Base-by-base conservation (phyloP, 2,888 invertebrate species). In the Hemicrepidius hirtus region DNA sequence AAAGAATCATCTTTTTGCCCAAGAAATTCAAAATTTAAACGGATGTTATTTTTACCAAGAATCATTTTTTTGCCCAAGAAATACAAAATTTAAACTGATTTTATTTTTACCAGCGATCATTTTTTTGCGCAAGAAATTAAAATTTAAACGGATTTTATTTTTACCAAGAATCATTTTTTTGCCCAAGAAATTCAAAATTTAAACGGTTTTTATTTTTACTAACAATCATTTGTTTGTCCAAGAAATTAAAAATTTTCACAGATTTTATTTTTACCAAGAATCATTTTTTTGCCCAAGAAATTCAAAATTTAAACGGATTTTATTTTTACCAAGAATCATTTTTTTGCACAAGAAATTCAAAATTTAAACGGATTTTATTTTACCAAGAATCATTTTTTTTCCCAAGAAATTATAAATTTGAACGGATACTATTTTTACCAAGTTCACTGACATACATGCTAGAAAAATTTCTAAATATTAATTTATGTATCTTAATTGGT, bases 401-500 rank as follows among this genome's bases (percentile, higher is more conserved):
- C n/a, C n/a, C n/a, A 46, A 18, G 9, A 18, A 18, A 20, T 46
- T 18, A 10, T 18, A 32, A 32, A 32, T 32, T 32, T 32, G 32
- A 32, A 16, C 46, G 20, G 16, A 46, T 46, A 18, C 10, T 40
- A 13, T 40, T 40, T 13, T n/a, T 40, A n/a, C 1, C 28, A 53
- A 28, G 32, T 53, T 53, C 53, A 53, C n/a, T 24, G 28, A 53
- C 28, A 28, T 6, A 28, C 53, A 53, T 13, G 53, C 28, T 24
- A 5, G 12, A 5, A 13, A 13, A 13, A 53, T 13, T 53, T 53
- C 28, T 53, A 53, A 53, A 53, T 28, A 28, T 16, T 53, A 53
- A 53, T 53, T 53, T 53, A 53, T 28, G 53, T 21, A 4, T n/a
- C n/a, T 53, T 24, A 49, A 53, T 53, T 28, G 53, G 53, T 28